A percentile compares a stretch with the other conserved stretches of the same genome.
These are phyloP conservation scores for Apotomis turbidana DNA, from an alignment of 2,888 invertebrate species.

Conservation along the genomic window DNA sequence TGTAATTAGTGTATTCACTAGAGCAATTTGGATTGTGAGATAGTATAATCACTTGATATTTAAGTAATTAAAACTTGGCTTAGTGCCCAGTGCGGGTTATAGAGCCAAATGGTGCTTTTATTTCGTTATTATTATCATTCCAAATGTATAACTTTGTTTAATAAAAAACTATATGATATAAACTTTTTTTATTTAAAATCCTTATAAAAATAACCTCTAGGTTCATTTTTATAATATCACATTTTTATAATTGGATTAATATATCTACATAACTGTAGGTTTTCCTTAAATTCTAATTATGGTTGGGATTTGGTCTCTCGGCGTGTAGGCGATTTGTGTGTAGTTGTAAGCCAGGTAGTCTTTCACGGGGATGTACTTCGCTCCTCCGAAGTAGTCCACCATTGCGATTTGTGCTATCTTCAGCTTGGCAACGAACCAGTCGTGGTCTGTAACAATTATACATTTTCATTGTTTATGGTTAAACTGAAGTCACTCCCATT, in stretches of 20 bases:
- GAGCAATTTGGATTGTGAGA: constrained; percentile 20
- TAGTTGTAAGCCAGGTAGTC: constrained; percentile 86
- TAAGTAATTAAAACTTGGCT: constrained; percentile 25
- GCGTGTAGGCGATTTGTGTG: constrained; percentile 61
- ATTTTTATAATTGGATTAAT: constrained; percentile 15
- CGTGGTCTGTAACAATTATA: constrained; percentile 85
- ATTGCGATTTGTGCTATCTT: constrained; percentile 89
- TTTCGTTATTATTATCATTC: constrained; percentile 30
- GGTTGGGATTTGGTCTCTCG: neutral
- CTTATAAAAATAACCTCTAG: constrained; percentile 40
- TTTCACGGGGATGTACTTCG: constrained; percentile 85
- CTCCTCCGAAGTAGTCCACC: constrained; percentile 92
- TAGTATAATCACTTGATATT: constrained; percentile 16
- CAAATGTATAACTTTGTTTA: constrained; percentile 28
- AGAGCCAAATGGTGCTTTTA: constrained; percentile 35
- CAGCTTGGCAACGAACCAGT: constrained; percentile 91
- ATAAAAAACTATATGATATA: constrained; percentile 15
- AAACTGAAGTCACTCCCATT: too few species aligned
- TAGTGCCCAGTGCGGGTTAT: constrained; percentile 6
- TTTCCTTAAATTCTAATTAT: neutral
- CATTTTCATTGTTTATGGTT: neutral
- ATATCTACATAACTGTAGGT: neutral
- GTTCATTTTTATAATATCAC: constrained; percentile 39
- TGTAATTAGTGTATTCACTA: constrained; percentile 14
- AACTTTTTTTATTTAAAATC: constrained; percentile 14